Conservation (phyloP, 2,888 invertebrate species). For the Coelogynopora nodosa region DNA sequence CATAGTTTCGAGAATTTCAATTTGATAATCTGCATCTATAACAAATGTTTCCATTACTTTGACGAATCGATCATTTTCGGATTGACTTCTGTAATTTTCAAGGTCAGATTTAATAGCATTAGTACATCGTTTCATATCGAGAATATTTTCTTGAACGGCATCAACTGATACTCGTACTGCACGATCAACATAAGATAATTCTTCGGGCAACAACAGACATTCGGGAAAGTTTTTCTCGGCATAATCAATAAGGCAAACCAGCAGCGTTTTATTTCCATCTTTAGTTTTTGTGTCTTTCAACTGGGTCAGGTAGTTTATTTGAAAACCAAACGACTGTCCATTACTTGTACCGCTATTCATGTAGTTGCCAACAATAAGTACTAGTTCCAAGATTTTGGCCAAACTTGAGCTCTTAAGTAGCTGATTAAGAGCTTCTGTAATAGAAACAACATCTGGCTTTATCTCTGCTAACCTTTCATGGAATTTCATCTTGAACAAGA, state of each 20-base stretch:
- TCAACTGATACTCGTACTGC: slow-evolving; percentile 69
- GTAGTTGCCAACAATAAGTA: slow-evolving; percentile 86
- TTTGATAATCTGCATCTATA: slow-evolving; percentile 76
- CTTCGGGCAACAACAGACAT: slow-evolving; percentile 75
- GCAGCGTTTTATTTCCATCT: slow-evolving; percentile 83
- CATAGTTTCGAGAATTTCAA: slow-evolving; percentile 85
- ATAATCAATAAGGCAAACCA: slow-evolving; percentile 84
- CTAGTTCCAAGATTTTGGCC: slow-evolving; percentile 79
- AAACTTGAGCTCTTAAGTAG: slow-evolving; percentile 73
- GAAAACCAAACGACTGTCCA: slow-evolving; percentile 86
- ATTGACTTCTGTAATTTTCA: slow-evolving; percentile 72
- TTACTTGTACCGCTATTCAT: slow-evolving; percentile 93
- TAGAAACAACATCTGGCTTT: slow-evolving; percentile 71
- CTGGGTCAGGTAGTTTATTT: slow-evolving; percentile 79
- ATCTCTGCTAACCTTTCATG: slow-evolving; percentile 79
- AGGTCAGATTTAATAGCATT: slow-evolving; percentile 72
- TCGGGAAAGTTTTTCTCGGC: slow-evolving; percentile 85
- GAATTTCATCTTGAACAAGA: slow-evolving; percentile 83
- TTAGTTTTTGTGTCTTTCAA: slow-evolving; percentile 71
- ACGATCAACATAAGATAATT: slow-evolving; percentile 81
- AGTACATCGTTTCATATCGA: slow-evolving; percentile 72
- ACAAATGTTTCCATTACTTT: slow-evolving; percentile 77
- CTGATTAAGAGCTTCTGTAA: slow-evolving; percentile 43
- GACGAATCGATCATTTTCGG: slow-evolving; percentile 74
- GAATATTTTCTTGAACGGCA: slow-evolving; percentile 63